These are phyloP conservation scores for Coregonus ussuriensis DNA, from an alignment of 2,797 vertebrate species.

Conservation along the genomic window DNA sequence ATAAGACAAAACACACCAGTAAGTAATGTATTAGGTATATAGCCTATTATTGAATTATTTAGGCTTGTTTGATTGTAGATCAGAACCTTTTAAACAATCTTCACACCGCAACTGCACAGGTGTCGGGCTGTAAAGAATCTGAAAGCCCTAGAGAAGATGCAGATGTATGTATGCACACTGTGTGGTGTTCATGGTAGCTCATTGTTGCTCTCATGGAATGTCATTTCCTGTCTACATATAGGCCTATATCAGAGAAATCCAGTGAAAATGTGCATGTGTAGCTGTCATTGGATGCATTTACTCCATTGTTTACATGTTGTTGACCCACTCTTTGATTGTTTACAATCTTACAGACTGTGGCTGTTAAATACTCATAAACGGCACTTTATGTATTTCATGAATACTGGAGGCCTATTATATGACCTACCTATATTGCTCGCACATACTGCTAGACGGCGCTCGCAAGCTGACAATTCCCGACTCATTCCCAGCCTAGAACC, in stretches of 20 bases:
- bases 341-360: background rate
- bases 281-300: background rate
- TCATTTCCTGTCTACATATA: too few species aligned
- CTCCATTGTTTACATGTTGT: background rate
- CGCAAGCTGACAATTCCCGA: conserved; percentile 36
- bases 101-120: background rate
- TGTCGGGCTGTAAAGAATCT: too few species aligned
- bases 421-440: background rate
- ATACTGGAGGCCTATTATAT: background rate
- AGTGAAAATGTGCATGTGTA: background rate
- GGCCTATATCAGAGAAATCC: background rate
- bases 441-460: conserved; percentile 58
- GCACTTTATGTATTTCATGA: background rate
- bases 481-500: background rate
- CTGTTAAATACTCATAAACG: background rate
- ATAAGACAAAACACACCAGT: background rate
- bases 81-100: background rate
- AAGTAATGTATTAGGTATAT: background rate
- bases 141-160: background rate
- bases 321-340: background rate
- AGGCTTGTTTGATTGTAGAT: background rate
- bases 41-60: background rate
- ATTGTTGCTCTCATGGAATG: too few species aligned
- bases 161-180: background rate
- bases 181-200: too few species aligned